Evolutionary conservation across 1,140 invertebrate species (phyloP).

Genomic region (Cydia amplana): DNA sequence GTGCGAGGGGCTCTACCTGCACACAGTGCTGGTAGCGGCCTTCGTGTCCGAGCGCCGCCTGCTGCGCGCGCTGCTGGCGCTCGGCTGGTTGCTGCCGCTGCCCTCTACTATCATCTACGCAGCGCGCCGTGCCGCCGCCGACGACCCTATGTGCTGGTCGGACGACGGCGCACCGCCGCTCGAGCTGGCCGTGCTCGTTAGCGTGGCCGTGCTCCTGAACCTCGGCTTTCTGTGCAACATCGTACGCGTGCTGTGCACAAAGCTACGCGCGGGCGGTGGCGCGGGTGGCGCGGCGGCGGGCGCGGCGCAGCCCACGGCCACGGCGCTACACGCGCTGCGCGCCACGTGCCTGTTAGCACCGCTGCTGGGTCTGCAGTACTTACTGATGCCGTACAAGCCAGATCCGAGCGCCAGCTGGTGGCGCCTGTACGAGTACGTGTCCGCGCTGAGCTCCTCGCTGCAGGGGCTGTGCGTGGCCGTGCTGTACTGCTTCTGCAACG

Average conservation of each 20-base stretch:
- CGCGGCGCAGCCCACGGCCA: conserved; percentile 82
- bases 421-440: conserved; percentile 89
- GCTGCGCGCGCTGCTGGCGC: conserved; percentile 88
- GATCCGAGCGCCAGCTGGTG: conserved; percentile 85
- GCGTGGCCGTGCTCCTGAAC: conserved; percentile 90
- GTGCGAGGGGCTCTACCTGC: conserved; percentile 95
- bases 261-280: conserved; percentile 84
- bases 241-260: conserved; percentile 93
- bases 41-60: conserved; percentile 93
- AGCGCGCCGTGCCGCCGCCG: conserved; percentile 71
- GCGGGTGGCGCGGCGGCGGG: conserved; percentile 79
- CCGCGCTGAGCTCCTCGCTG: conserved; percentile 91
- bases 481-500: conserved; percentile 97
- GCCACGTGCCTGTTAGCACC: conserved; percentile 94
- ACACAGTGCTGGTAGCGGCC: conserved; percentile 93
- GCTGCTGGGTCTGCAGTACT: conserved; percentile 90
- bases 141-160: conserved; percentile 86
- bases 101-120: conserved; percentile 85
- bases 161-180: conserved; percentile 85
- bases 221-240: conserved; percentile 96
- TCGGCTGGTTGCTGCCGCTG: conserved; percentile 92
- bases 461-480: conserved; percentile 96
- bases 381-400: conserved; percentile 94
- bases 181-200: conserved; percentile 89
- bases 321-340: conserved; percentile 89